Evolutionary conservation across 2,888 invertebrate genomes (phyloP).

Genomic region (Malthinus seriepunctatus): DNA sequence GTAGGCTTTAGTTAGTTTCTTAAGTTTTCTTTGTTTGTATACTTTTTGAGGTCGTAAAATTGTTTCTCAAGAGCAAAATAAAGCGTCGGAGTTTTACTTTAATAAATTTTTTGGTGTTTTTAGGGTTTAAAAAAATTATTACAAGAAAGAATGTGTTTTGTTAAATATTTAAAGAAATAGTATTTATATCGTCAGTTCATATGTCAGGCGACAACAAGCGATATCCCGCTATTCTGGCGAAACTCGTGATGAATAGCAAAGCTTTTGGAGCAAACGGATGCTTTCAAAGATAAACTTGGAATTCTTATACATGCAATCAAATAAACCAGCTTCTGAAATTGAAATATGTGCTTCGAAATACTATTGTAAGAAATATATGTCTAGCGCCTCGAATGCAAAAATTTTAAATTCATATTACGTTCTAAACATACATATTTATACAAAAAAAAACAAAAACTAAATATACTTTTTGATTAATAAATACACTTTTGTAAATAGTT

Average conservation of each 20-base stretch:
- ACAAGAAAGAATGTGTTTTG: too few species aligned
- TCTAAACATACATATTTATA: neutral
- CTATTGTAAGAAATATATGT: constrained; percentile 28
- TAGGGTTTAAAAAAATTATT: too few species aligned
- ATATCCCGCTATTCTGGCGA: constrained; percentile 30
- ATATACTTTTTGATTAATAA: constrained; percentile 7
- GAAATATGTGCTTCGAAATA: constrained; percentile 43
- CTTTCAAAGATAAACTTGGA: constrained; percentile 45
- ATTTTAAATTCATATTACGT: constrained; percentile 23
- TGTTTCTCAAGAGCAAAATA: too few species aligned
- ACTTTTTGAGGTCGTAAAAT: too few species aligned
- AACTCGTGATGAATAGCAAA: constrained; percentile 38
- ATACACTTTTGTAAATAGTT: neutral
- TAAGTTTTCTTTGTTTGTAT: too few species aligned
- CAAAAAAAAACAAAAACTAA: constrained; percentile 1
- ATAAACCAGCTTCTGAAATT: constrained; percentile 46
- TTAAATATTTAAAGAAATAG: constrained; percentile 3
- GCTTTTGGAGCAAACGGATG: constrained; percentile 42
- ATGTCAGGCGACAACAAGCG: constrained; percentile 32
- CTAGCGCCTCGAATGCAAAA: constrained; percentile 19
- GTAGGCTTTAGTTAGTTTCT: too few species aligned
- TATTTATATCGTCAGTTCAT: constrained; percentile 32
- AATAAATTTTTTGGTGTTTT: too few species aligned
- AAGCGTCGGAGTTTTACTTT: too few species aligned
- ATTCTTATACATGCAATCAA: constrained; percentile 46